Evolutionary conservation across 2,888 invertebrate species (phyloP), one percentile per base, ranked within the genome.

Genomic region (Ptychoptera contaminata): DNA sequence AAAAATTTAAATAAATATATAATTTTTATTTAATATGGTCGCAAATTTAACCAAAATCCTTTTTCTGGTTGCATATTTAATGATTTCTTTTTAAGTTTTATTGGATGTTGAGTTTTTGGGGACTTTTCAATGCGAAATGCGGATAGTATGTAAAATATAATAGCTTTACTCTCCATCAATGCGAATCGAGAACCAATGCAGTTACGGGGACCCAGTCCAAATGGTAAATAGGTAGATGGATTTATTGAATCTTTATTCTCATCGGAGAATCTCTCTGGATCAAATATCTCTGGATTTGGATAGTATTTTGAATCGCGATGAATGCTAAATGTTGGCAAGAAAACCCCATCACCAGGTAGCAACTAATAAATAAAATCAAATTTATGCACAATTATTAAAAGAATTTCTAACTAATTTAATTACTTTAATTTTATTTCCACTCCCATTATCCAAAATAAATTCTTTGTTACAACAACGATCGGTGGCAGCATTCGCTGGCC

Each of bases 401-500:
- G n/a, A n/a, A n/a, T n/a, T n/a, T n/a, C n/a, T n/a, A n/a, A n/a
- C n/a, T n/a, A n/a, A n/a, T 9, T 40, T 42, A 16, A 48, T 38
- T 9, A 50, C 43, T 12, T 58, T 57, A 9, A 63, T 32, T 3
- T 49, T 54, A 5, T 53, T 44, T 1, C 58, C 58, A 42, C 52
- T 46, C 41, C 55, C 56, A 8, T 57, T 46, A 3, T 55, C 53
- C 14, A 57, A 63, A 44, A 46, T 68, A 47, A 71, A 74, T 32
- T 70, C 67, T 53, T 70, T 72, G 7, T 59, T 60, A 52, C 76
- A 76, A 2, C 64, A 47, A 8, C 76, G 64, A 51, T 75, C 74
- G 12, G 64, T 44, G 0, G 55, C 60, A 1, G 63, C 39, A 1
- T 56, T 67, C 1, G 70, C 62, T 0, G 75, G 69, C 73, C 74